Conservation (phyloP, 2,113 vertebrate species). For the Oriolus oriolus region DNA sequence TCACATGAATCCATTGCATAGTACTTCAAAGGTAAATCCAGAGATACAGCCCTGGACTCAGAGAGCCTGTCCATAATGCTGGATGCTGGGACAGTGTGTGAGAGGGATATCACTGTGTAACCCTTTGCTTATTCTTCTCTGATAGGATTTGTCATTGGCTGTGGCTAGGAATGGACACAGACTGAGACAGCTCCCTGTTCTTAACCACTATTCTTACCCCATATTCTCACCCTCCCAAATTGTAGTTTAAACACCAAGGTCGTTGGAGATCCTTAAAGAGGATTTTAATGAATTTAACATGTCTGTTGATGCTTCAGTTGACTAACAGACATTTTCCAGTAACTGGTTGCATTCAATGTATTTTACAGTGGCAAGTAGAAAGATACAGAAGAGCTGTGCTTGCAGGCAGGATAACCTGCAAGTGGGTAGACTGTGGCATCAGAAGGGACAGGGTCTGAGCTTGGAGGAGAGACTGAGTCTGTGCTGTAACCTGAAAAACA, state of each 20-base stretch:
- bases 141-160: not conserved
- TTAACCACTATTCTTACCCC: not conserved
- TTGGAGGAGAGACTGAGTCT: not conserved
- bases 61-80: not conserved
- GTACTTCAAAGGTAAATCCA: not conserved
- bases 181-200: not conserved
- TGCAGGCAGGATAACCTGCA: not conserved
- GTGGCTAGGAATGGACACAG: not conserved
- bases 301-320: not conserved
- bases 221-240: not conserved
- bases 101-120: not conserved
- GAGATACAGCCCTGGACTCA: not conserved
- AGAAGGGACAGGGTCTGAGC: not conserved
- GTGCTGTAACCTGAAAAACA: not conserved
- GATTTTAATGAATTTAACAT: not conserved
- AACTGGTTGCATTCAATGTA: not conserved
- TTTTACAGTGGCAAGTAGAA: not conserved
- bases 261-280: not conserved
- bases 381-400: not conserved
- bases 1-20: not conserved
- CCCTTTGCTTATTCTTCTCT: not conserved
- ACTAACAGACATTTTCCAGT: not conserved
- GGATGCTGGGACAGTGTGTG: not conserved
- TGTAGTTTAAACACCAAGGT: not conserved
- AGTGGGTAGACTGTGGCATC: not conserved